phyloP scores from a whole-genome alignment of 2,888 invertebrate genomes.

The Callosobruchus maculatus region DNA sequence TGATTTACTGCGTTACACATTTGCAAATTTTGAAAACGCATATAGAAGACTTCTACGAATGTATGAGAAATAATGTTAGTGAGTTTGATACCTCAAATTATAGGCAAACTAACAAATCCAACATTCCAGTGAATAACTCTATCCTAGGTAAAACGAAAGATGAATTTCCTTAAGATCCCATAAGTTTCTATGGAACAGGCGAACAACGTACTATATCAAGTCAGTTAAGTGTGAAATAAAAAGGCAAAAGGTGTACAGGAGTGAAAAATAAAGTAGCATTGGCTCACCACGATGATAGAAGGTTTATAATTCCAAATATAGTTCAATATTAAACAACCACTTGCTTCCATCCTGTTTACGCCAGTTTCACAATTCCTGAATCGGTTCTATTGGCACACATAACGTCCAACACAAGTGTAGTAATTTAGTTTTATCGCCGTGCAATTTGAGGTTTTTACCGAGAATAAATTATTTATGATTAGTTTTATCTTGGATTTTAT shows the following conservation, averaged over 20 bases:
- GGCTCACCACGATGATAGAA: no score
- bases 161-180: conserved; percentile 4
- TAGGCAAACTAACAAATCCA: neutral
- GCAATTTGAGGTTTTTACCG: neutral
- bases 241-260: conserved; percentile 7
- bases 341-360: neutral
- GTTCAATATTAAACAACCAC: no score
- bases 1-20: conserved; percentile 34
- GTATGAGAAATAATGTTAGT: conserved; percentile 25
- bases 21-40: conserved; percentile 33
- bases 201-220: conserved; percentile 12
- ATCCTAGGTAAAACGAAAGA: conserved; percentile 10
- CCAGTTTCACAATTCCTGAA: neutral
- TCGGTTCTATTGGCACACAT: neutral
- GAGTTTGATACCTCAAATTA: conserved; percentile 39
- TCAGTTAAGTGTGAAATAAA: neutral
- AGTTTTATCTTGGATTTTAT: neutral
- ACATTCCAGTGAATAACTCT: conserved; percentile 4
- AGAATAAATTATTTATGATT: neutral
- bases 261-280: conserved; percentile 1
- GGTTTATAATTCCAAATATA: no score
- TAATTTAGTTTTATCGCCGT: neutral
- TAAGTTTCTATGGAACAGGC: conserved; percentile 11
- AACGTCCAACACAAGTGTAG: neutral
- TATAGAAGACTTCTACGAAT: conserved; percentile 35